These are phyloP conservation scores for Hydrotaea cyrtoneurina DNA, from an alignment of 2,888 invertebrate genomes.

Conservation along the genomic window DNA sequence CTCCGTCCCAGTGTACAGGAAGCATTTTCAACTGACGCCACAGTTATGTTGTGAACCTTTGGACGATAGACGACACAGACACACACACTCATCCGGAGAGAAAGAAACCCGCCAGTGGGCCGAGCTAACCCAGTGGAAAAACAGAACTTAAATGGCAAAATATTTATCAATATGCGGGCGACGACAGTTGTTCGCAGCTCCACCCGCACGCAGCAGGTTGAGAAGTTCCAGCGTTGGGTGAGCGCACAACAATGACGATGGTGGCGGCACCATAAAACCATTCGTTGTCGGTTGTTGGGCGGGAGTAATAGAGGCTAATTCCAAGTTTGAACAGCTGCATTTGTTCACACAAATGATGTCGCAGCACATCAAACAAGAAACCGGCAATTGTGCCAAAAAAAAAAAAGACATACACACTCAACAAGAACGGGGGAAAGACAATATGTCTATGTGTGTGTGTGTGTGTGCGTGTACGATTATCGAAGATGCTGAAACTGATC, in stretches of 20 bases:
- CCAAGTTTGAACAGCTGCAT: conserved; percentile 72
- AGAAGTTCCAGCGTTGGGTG: not conserved
- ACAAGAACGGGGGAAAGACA: conserved; percentile 34
- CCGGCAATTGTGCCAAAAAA: conserved; percentile 70
- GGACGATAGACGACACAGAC: not conserved
- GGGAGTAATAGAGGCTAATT: conserved; percentile 62
- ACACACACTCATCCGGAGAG: not conserved
- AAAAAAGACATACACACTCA: conserved; percentile 11
- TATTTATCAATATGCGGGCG: conserved; percentile 32
- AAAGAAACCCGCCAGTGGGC: not conserved
- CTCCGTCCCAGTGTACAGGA: not conserved
- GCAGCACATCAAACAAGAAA: conserved; percentile 70
- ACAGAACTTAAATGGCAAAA: conserved; percentile 1
- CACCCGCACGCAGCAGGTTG: not conserved
- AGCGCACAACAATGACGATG: not conserved
- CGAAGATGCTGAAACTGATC: not conserved
- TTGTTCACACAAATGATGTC: conserved; percentile 71
- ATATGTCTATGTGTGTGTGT: conserved; percentile 6
- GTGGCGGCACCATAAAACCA: conserved; percentile 30
- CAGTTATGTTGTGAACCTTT: conserved; percentile 6
- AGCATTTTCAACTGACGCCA: conserved; percentile 8
- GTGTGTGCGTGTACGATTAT: not conserved
- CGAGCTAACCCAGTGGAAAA: not conserved
- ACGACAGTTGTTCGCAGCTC: not conserved
- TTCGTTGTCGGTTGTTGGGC: not conserved